Evolutionary conservation across 2,113 vertebrate species (phyloP), one percentile per base, ranked within the genome.

Genomic region (Acanthochromis polyacanthus): DNA sequence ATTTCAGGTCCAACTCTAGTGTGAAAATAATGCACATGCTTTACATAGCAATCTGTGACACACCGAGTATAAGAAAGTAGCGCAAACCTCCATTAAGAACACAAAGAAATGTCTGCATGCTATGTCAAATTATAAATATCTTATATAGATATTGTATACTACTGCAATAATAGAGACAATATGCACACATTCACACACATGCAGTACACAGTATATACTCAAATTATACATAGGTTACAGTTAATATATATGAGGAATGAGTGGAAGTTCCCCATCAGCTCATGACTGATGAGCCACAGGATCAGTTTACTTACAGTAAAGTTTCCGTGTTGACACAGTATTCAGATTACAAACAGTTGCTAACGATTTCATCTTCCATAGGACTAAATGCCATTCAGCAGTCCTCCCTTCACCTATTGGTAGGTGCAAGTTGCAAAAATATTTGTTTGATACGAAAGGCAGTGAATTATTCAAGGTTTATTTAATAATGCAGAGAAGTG

Each of bases 401-500:
- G 38, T 62, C 71, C 55, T 84, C 56, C 36, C 19, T 25, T 60
- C 71, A 76, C 55, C 64, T 71, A 86, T 95, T 92, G 92, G 90
- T 92, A 88, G 86, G 89, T 94, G 81, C 89, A 81, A 83, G 94
- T 95, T 92, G 81, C 89, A 94, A 96, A 90, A 91, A 92, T 94
- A 92, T 95, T 94, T 93, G 91, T 95, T 95, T 95, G 84, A 95
- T 94, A 94, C 75, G 89, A 95, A 95, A 83, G 82, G 80, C 74
- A 75, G 79, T 95, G 91, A 96, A 97, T 97, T 94, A 96, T 96
- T 95, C 91, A 96, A 93, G 77, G 79, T 87, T 95, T 93, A 95
- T 95, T 97, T 95, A 96, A 96, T 97, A 96, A 96, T 96, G 95
- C 94, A 96, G 83, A 91, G 94, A 95, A 95, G 92, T 83, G 85